phyloP scores from a whole-genome alignment of 2,888 invertebrate species.

The Serrognathus titanus region DNA sequence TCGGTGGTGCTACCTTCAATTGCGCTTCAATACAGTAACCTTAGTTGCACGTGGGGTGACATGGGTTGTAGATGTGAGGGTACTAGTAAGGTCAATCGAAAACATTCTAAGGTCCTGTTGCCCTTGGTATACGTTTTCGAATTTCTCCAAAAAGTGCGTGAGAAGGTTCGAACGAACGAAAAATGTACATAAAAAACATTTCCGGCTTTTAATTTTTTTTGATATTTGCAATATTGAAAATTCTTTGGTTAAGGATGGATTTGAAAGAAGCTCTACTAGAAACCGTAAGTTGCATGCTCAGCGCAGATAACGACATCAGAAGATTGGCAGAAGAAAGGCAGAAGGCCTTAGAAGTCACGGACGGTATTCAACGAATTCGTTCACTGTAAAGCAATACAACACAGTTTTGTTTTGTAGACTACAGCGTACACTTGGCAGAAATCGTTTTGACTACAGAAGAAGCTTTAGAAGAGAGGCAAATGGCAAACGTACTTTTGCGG shows the following conservation, averaged over 20 bases:
- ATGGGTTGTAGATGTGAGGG: too few species aligned
- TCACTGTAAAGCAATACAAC: neutral
- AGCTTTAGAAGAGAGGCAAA: slow-evolving; percentile 25
- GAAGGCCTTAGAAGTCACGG: slow-evolving; percentile 36
- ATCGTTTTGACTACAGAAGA: slow-evolving; percentile 24
- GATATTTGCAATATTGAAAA: too few species aligned
- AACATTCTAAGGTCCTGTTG: too few species aligned
- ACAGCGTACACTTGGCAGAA: slow-evolving; percentile 23
- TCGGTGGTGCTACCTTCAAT: too few species aligned
- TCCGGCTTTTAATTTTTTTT: too few species aligned
- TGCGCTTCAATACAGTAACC: too few species aligned
- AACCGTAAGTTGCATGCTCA: slow-evolving; percentile 34
- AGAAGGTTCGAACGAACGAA: too few species aligned
- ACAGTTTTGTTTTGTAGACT: slow-evolving; percentile 16
- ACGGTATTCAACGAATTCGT: slow-evolving; percentile 24
- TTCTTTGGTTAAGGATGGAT: slow-evolving; percentile 14
- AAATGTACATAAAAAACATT: too few species aligned
- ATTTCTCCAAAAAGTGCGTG: too few species aligned
- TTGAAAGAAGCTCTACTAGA: slow-evolving; percentile 33
- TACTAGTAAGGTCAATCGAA: too few species aligned
- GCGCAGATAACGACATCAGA: slow-evolving; percentile 32
- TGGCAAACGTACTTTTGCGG: slow-evolving; percentile 24
- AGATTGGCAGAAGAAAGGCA: slow-evolving; percentile 33
- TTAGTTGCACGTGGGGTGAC: too few species aligned
- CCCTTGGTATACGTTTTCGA: too few species aligned